phyloP scores from a whole-genome alignment of 2,113 vertebrate species.

The Pseudopipra pipra region DNA sequence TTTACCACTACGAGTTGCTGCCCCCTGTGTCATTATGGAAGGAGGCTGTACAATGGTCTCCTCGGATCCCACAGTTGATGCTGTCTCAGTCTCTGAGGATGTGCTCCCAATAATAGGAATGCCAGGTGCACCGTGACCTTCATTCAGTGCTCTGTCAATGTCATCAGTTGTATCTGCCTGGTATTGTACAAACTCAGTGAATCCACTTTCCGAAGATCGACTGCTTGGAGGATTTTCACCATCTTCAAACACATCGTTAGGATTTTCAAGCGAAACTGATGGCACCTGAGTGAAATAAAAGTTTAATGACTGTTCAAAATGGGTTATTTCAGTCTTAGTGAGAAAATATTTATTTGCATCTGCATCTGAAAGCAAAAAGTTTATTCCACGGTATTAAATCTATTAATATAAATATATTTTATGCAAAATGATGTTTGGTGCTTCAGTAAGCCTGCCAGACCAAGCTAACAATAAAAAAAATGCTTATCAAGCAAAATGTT shows the following conservation, averaged over 20 bases:
- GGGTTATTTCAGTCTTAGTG: background rate
- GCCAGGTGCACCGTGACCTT: conserved; percentile 35
- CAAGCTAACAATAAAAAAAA: background rate
- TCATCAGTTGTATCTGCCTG: conserved; percentile 82
- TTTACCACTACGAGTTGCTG: conserved; percentile 72
- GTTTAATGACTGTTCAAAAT: background rate
- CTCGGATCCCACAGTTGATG: conserved; percentile 79
- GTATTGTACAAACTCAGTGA: conserved; percentile 95
- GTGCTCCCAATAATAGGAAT: conserved; percentile 73
- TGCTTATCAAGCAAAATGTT: background rate
- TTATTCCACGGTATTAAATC: background rate
- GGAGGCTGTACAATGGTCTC: conserved; percentile 74
- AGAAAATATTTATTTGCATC: background rate
- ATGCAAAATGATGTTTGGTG: background rate
- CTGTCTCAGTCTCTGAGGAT: conserved; percentile 80
- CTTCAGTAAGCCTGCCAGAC: background rate
- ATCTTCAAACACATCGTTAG: conserved; percentile 86
- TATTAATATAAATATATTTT: background rate
- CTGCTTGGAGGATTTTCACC: conserved; percentile 81
- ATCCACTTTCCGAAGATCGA: conserved; percentile 89
- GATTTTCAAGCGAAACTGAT: conserved; percentile 73
- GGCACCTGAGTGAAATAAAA: conserved; percentile 71
- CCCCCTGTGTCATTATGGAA: conserved; percentile 49
- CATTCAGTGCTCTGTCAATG: conserved; percentile 71
- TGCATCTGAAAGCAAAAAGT: background rate